These are phyloP conservation scores for Phyllotreta cruciferae DNA, from an alignment of 2,888 invertebrate genomes.

Conservation along the genomic window DNA sequence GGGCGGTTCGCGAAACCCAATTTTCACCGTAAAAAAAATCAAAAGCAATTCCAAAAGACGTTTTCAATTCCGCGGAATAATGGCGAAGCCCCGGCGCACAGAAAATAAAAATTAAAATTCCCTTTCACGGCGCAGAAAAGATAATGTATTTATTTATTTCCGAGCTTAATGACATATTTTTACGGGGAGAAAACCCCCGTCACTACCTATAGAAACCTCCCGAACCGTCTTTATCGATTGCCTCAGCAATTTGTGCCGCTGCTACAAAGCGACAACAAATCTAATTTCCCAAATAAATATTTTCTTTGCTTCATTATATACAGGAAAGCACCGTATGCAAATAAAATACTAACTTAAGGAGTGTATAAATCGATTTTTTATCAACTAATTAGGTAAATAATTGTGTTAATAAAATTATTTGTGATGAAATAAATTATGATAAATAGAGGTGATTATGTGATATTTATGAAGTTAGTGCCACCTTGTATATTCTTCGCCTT, in stretches of 20 bases:
- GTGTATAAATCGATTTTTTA: no score
- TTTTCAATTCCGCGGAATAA: conserved; percentile 52
- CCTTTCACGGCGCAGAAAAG: conserved; percentile 46
- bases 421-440: no score
- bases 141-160: conserved; percentile 56
- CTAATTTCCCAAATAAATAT: conserved; percentile 63
- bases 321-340: background rate
- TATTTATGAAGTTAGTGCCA: background rate
- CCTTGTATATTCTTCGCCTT: conserved; percentile 57
- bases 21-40: conserved; percentile 16
- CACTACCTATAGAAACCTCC: conserved; percentile 51
- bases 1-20: conserved; percentile 20
- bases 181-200: conserved; percentile 49
- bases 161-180: conserved; percentile 57
- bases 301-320: conserved; percentile 9
- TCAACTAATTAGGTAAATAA: no score
- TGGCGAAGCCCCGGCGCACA: conserved; percentile 45
- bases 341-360: background rate
- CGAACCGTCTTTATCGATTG: conserved; percentile 54
- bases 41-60: conserved; percentile 47
- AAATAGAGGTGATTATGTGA: background rate
- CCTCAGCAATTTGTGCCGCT: conserved; percentile 54
- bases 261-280: conserved; percentile 59
- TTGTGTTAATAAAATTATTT: background rate
- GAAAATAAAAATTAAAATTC: conserved; percentile 41